Conservation (phyloP, 2,113 vertebrate genomes). For the Sciurus niger region DNA sequence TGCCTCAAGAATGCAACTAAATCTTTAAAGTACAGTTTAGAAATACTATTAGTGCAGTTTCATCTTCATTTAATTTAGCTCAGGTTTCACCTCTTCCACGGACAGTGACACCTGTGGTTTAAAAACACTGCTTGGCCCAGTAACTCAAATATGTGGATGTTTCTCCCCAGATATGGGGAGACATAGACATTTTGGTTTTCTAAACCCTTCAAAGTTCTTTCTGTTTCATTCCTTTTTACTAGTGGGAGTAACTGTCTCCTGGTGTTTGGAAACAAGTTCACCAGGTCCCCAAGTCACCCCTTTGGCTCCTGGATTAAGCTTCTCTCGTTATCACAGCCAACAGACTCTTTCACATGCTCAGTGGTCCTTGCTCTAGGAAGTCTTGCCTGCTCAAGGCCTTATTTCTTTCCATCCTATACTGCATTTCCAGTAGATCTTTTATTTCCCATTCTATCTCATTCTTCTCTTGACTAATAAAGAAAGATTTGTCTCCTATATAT, state of each 20-base stretch:
- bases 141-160: background rate
- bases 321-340: background rate
- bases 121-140: background rate
- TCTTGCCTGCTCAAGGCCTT: background rate
- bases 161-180: background rate
- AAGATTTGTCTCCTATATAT: background rate
- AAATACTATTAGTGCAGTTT: slow-evolving; percentile 15
- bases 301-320: background rate
- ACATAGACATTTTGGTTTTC: background rate
- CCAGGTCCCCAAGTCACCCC: background rate
- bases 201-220: background rate
- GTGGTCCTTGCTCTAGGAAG: background rate
- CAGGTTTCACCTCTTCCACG: background rate
- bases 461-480: background rate
- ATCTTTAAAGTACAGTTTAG: background rate
- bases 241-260: background rate
- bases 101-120: background rate
- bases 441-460: background rate
- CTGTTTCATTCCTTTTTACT: background rate
- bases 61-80: background rate
- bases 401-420: background rate
- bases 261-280: slow-evolving; percentile 16
- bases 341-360: background rate
- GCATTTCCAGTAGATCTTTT: background rate
- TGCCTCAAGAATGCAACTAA: background rate